These are phyloP conservation scores for Choristoneura rosaceana DNA, from an alignment of 2,888 invertebrate species.

Conservation along the genomic window DNA sequence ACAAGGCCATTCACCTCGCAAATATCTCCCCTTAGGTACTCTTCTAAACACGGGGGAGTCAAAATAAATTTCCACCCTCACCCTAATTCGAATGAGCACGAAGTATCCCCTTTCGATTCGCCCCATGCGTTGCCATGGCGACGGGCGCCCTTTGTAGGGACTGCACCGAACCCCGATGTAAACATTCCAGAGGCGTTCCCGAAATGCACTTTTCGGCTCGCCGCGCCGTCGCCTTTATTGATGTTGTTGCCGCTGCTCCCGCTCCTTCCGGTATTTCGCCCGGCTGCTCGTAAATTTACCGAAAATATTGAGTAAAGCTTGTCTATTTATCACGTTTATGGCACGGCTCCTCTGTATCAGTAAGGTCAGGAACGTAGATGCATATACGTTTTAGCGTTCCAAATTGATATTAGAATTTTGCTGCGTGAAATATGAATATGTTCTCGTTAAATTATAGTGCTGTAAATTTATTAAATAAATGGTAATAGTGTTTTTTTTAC, in stretches of 20 bases:
- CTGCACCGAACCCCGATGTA: constrained; percentile 62
- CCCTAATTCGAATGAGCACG: constrained; percentile 71
- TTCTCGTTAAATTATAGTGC: neutral
- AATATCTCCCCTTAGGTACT: constrained; percentile 74
- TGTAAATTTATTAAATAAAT: neutral
- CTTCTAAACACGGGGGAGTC: constrained; percentile 71
- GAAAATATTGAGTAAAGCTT: constrained; percentile 71
- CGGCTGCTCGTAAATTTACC: constrained; percentile 64
- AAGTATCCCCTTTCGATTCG: constrained; percentile 70
- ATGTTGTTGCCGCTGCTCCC: constrained; percentile 65
- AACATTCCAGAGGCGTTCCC: constrained; percentile 59
- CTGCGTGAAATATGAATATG: constrained; percentile 1
- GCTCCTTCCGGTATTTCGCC: constrained; percentile 64
- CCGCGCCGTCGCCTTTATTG: constrained; percentile 63
- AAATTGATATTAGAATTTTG: constrained; percentile 40
- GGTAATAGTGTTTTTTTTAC: constrained; percentile 52
- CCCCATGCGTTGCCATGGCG: constrained; percentile 68
- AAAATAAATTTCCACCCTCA: constrained; percentile 80
- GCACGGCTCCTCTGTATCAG: constrained; percentile 58
- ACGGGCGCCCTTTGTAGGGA: constrained; percentile 62
- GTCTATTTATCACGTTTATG: constrained; percentile 74
- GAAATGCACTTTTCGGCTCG: constrained; percentile 62
- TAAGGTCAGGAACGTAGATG: constrained; percentile 61
- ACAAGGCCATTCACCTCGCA: constrained; percentile 80
- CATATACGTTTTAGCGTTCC: constrained; percentile 55